These are phyloP conservation scores for Aegithalos caudatus DNA, from an alignment of 2,113 vertebrate species.

Conservation along the genomic window DNA sequence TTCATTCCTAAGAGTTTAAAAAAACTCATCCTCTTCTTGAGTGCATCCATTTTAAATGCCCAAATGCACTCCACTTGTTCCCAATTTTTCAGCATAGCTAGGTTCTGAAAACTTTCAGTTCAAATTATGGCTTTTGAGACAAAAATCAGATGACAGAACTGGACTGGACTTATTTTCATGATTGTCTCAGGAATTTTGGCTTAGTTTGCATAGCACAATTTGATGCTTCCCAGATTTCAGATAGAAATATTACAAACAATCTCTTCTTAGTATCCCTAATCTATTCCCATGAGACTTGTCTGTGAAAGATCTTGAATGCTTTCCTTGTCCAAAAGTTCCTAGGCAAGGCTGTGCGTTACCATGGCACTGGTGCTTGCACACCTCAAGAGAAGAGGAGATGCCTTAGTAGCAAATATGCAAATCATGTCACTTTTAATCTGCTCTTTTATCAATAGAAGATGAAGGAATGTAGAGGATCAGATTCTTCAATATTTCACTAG, in stretches of 20 bases:
- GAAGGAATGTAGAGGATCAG: not conserved
- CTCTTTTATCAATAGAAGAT: not conserved
- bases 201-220: not conserved
- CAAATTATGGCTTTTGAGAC: not conserved
- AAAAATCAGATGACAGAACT: not conserved
- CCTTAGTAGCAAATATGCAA: not conserved
- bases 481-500: not conserved
- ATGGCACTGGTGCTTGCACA: not conserved
- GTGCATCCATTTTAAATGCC: not conserved
- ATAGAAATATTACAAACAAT: not conserved
- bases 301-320: not conserved
- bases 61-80: not conserved
- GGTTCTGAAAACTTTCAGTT: not conserved
- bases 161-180: not conserved
- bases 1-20: not conserved
- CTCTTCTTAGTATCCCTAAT: not conserved
- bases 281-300: not conserved
- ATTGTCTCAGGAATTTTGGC: not conserved
- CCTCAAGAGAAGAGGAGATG: not conserved
- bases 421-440: not conserved
- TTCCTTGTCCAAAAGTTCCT: not conserved
- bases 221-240: not conserved
- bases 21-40: not conserved
- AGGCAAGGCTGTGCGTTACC: not conserved
- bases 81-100: not conserved